Base-by-base conservation (phyloP, 1,140 invertebrate species). In the Leptinotarsa texana region DNA sequence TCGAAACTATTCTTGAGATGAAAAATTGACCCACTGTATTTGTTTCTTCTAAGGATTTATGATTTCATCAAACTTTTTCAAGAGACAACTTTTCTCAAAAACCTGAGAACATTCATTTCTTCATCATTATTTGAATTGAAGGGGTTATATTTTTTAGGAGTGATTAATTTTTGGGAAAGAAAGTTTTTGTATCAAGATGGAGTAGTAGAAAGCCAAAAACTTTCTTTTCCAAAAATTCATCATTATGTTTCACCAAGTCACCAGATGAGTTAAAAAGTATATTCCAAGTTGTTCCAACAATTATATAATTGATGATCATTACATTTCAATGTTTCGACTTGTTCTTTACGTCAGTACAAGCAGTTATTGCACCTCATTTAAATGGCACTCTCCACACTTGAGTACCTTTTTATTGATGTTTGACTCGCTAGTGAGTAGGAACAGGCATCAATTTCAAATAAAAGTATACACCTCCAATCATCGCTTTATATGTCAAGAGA, bases 221-320 rank as follows among this genome's bases (percentile, higher is more conserved):
- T n/a, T n/a, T n/a, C n/a, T n/a, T n/a, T n/a, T n/a, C n/a, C n/a
- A n/a, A n/a, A n/a, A n/a, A n/a, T 11, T 42, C 2, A 42, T 33
- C 33, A 33, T 33, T 8, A 8, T 8, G 1, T 8, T 33, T 33
- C 1, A n/a, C 13, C 13, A 13, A 17, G 51, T 57, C 51, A 57
- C 17, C 1, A 17, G 17, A 57, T 57, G 51, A n/a, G 17, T 57
- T 57, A 57, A 57, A 17, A 57, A 57, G 51, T 57, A 57, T 15
- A 17, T 57, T 57, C 17, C 51, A 57, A 17, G n/a, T 17, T 57
- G 51, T 57, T 57, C 2, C 51, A 15, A 17, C 17, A 5, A 57
- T 57, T 57, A 57, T 18, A 57, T 57, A 57, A 57, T 57, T 57
- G n/a, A 57, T 57, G 51, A 57, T 42, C 33, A 42, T 57, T 57